Conservation (phyloP, 2,888 invertebrate genomes). For the Pristionchus mayeri region DNA sequence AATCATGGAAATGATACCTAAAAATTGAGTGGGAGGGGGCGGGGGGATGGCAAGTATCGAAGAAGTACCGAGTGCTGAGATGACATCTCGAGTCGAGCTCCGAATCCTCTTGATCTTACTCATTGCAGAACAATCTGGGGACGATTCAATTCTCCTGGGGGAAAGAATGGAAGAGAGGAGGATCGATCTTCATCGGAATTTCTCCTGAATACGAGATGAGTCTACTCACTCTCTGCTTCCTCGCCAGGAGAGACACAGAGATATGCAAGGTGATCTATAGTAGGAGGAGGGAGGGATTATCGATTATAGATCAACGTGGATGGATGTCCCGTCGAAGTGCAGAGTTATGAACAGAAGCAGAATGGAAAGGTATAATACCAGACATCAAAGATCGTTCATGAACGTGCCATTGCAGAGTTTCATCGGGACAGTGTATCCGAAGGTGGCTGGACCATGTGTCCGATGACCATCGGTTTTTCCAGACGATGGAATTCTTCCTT, state of each 20-base stretch:
- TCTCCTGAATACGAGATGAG: conserved; percentile 33
- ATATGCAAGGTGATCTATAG: conserved; percentile 18
- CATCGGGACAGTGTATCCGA: conserved; percentile 20
- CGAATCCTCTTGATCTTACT: no score
- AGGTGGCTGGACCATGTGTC: conserved; percentile 18
- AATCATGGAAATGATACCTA: no score
- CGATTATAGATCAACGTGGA: conserved; percentile 19
- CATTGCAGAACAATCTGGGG: conserved; percentile 26
- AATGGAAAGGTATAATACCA: conserved; percentile 18
- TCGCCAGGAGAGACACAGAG: conserved; percentile 24
- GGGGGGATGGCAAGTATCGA: no score
- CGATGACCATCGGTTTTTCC: no score
- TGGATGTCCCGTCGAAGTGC: not conserved
- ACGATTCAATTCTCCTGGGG: conserved; percentile 43
- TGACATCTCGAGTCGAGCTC: not conserved
- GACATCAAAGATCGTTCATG: not conserved
- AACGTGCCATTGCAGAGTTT: not conserved
- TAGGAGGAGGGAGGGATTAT: no score
- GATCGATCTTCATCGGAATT: conserved; percentile 36
- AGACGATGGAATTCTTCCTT: no score
- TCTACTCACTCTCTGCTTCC: conserved; percentile 43
- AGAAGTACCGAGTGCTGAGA: not conserved
- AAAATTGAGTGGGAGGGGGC: no score
- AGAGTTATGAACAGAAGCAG: conserved; percentile 39
- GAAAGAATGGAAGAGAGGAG: conserved; percentile 7